Evolutionary conservation across 2,888 invertebrate genomes (phyloP).

Genomic region (Sinelater perroti): DNA sequence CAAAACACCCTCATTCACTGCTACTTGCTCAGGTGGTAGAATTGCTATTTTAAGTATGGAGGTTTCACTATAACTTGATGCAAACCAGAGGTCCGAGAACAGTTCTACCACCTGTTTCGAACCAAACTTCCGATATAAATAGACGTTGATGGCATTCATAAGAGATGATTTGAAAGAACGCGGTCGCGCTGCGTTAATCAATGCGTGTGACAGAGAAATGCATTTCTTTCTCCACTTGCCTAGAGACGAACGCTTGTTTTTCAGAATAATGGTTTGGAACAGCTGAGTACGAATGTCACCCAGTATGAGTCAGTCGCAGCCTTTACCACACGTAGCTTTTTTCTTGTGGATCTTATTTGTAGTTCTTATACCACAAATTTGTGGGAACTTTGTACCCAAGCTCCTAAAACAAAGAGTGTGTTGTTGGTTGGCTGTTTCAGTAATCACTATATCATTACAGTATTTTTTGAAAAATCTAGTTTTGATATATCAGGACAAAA

Average conservation of each 20-base stretch:
- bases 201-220: background rate
- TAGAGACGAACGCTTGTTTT: conserved; percentile 1
- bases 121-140: background rate
- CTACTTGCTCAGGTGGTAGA: too few species aligned
- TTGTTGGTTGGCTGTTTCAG: background rate
- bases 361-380: background rate
- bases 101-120: background rate
- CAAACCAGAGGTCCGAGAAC: background rate
- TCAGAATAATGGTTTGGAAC: background rate
- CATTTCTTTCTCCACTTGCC: background rate
- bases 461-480: background rate
- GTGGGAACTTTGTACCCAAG: conserved; percentile 9
- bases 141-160: background rate
- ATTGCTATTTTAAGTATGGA: too few species aligned
- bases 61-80: background rate
- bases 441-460: conserved; percentile 5
- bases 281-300: background rate
- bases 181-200: background rate
- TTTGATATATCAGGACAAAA: background rate
- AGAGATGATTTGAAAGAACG: background rate
- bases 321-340: conserved; percentile 6
- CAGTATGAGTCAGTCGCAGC: background rate
- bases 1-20: too few species aligned
- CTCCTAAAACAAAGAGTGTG: conserved; percentile 16
- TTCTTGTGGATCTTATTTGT: background rate